Evolutionary conservation across 2,797 vertebrate species (phyloP), one percentile per base, ranked within the genome.

Genomic region (Orientallactaga sibirica): DNA sequence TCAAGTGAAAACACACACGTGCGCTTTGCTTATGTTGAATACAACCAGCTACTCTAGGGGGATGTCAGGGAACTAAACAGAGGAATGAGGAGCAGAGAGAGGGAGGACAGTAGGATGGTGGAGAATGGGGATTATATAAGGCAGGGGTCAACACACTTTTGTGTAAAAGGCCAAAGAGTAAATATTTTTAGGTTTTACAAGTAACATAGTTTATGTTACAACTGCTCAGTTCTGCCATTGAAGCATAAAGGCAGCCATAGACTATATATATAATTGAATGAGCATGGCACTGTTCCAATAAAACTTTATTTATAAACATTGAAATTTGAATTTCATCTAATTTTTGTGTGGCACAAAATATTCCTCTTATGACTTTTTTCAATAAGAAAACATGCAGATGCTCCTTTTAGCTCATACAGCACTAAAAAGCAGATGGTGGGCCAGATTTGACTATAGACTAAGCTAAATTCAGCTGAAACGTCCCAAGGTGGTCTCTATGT

Each of bases 351-450:
- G 52, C 24, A 58, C 79, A 81, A 79, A 68, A 76, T 33, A 25
- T 27, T 83, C 14, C 75, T 80, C 66, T 75, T 91, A 80, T 71
- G 18, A 81, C 81, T 82, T 43, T 95, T 90, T 81, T 9, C 16
- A 62, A 19, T 24, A 24, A 58, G 41, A 10, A 86, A 88, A 70
- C 20, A 79, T 1, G 11, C 27, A 5, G 58, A 15, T 8, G 19
- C 14, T 19, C 19, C 55, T 55, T 73, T 85, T 61, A 73, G 52
- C 24, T 73, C n/a, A 29, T 10, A 43, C 4, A 66, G 20, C 24
- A 1, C 4, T 20, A 16, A 55, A 86, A 81, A 75, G 61, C 1
- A 58, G 33, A 15, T 16, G 29, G 24, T 29, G 2, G 29, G 41
- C 4, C 10, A 62, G 20, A 43, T 33, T 29, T 58, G 52, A 8